Evolutionary conservation across 2,113 vertebrate species (phyloP).

Genomic region (Syrrhaptes paradoxus): DNA sequence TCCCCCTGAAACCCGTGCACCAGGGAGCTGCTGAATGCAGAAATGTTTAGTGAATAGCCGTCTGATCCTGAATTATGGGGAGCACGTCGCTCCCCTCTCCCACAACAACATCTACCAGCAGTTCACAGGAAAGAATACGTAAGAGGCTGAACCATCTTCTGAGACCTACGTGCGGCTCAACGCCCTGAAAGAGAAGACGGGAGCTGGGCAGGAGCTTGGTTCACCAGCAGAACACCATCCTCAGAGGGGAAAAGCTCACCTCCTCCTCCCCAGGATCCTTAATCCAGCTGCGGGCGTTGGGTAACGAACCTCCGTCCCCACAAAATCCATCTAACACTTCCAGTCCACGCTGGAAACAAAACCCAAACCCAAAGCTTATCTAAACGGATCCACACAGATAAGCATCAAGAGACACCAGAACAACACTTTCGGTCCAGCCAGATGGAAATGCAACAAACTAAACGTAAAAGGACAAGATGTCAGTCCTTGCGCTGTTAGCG

Average conservation of each 20-base stretch:
- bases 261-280: background rate
- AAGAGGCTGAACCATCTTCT: background rate
- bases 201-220: background rate
- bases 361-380: background rate
- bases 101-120: background rate
- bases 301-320: background rate
- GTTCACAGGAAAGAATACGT: accelerated
- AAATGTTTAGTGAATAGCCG: background rate
- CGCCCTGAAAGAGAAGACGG: background rate
- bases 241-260: background rate
- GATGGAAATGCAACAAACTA: background rate
- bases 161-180: accelerated
- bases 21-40: background rate
- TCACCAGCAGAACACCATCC: background rate
- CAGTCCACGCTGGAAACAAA: background rate
- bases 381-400: background rate
- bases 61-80: background rate
- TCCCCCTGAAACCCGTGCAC: background rate
- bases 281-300: background rate
- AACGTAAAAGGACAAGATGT: background rate
- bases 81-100: background rate
- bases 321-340: background rate
- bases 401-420: background rate
- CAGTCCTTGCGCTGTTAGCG: background rate
- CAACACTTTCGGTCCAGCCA: background rate